Percentiles rank a stretch among this genome's conserved stretches.
phyloP scores from a whole-genome alignment of 37 sponge, comb jelly and placozoan genomes.

The Oopsacas minuta region DNA sequence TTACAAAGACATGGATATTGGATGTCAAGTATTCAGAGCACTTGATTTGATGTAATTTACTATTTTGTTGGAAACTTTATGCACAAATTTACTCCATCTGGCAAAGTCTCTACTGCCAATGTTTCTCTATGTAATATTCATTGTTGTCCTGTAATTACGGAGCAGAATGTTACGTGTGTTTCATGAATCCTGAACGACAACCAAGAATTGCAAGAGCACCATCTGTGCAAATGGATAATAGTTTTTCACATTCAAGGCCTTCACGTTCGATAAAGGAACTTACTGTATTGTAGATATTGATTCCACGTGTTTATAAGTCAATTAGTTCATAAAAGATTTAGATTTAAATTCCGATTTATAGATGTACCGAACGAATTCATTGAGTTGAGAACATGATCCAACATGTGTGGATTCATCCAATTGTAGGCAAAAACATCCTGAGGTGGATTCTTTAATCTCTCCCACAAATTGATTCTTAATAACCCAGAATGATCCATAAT shows the following conservation, averaged over 20 bases:
- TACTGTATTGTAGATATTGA: conserved; percentile 14
- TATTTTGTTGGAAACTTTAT: conserved; percentile 5
- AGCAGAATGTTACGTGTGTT: not conserved
- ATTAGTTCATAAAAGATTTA: conserved; percentile 4
- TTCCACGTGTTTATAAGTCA: conserved; percentile 10
- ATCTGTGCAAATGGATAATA: conserved; percentile 19
- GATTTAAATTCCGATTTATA: conserved; percentile 3
- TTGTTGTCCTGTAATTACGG: conserved; percentile 7
- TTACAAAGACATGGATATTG: not conserved
- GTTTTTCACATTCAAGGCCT: conserved; percentile 10
- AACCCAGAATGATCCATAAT: conserved; percentile 12
- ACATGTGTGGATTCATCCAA: conserved; percentile 19
- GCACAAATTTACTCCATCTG: conserved; percentile 2
- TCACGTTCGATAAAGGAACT: conserved; percentile 20
- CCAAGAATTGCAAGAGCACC: conserved; percentile 16
- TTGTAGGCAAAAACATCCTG: conserved; percentile 19
- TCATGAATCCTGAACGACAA: conserved; percentile 19
- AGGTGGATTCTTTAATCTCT: conserved; percentile 19
- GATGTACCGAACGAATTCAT: conserved; percentile 12
- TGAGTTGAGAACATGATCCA: conserved; percentile 12
- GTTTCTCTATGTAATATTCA: conserved; percentile 12
- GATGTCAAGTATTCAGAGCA: conserved; percentile 12
- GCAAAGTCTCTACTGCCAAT: conserved; percentile 6
- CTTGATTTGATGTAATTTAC: conserved; percentile 8
- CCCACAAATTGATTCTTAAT: conserved; percentile 14